Base-by-base conservation (phyloP, 1,140 invertebrate genomes). In the Brachionus plicatilis region DNA sequence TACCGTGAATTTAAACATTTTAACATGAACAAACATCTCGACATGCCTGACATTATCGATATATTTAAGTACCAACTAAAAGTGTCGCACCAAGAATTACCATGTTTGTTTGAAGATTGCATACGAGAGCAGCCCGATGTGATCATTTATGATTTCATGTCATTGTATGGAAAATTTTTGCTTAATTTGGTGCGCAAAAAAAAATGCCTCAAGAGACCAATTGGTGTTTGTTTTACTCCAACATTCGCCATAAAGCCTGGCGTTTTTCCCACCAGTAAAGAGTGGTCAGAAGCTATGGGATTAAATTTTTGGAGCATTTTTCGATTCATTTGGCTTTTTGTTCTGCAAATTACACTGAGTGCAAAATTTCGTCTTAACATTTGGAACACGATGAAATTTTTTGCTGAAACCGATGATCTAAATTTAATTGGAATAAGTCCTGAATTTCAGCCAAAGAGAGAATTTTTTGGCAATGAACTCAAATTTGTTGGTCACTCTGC, bases 91-190 rank as follows among this genome's bases (percentile, higher is more conserved):
- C 20, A 76, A 11, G 41, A 76, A 76, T 5, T 76, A 11, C 72
- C 72, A 47, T 7, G n/a, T 27, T 76, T 82, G n/a, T 47, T 82
- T 9, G 17, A 60, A 45, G 79, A 82, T 68, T 41, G 8, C 20
- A 43, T 60, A 20, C 29, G 53, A 82, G 79, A 82, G 11, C 27
- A 82, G 27, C 79, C 79, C 8, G 79, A 82, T 82, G 29, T 56
- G 6, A 60, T 82, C 33, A 60, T 82, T 7, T 82, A 60, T 24
- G 79, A 82, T 24, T 47, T 43, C 8, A 20, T 68, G n/a, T 43
- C 37, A 17, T n/a, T 82, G 12, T 27, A 41, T 27, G 37, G 17
- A 29, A 82, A 60, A 27, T 82, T 29, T 60, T 37, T 82, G 8
- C 3, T 60, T 17, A 68, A 82, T 8, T 8, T 82, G 11, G 12